phyloP scores from a whole-genome alignment of 2,113 vertebrate genomes.

The Symphodus melops region DNA sequence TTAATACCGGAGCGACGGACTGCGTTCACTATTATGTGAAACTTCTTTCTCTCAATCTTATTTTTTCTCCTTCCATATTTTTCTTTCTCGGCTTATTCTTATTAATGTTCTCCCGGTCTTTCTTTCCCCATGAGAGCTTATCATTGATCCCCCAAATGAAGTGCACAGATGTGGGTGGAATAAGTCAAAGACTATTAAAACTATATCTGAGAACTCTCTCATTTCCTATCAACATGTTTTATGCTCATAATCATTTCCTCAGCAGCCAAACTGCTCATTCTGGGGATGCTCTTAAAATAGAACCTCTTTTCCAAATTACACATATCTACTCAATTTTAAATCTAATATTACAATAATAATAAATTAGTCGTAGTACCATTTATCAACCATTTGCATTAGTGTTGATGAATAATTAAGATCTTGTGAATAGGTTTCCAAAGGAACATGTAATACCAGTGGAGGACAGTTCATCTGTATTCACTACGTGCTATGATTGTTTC shows the following conservation, averaged over 20 bases:
- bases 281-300: conserved; percentile 64
- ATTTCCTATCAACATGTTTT: conserved; percentile 63
- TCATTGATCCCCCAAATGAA: neutral
- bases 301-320: conserved; percentile 66
- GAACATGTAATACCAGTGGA: conserved; percentile 71
- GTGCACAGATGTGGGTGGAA: conserved; percentile 22
- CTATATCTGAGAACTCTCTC: conserved; percentile 29
- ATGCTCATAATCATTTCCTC: conserved; percentile 49
- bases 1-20: conserved; percentile 18
- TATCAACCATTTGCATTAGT: conserved; percentile 82
- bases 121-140: no score
- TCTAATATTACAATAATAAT: conserved; percentile 83
- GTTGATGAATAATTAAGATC: conserved; percentile 80
- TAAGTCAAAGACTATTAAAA: conserved; percentile 37
- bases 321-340: conserved; percentile 73
- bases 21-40: conserved; percentile 12
- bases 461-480: conserved; percentile 60
- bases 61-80: no score
- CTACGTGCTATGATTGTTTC: conserved; percentile 14
- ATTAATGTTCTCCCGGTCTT: conserved; percentile 7
- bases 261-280: conserved; percentile 31
- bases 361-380: conserved; percentile 79
- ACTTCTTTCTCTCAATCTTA: no score
- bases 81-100: neutral
- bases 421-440: conserved; percentile 73